phyloP scores from a whole-genome alignment of 2,888 invertebrate genomes.

The Pseudanteris insignis region DNA sequence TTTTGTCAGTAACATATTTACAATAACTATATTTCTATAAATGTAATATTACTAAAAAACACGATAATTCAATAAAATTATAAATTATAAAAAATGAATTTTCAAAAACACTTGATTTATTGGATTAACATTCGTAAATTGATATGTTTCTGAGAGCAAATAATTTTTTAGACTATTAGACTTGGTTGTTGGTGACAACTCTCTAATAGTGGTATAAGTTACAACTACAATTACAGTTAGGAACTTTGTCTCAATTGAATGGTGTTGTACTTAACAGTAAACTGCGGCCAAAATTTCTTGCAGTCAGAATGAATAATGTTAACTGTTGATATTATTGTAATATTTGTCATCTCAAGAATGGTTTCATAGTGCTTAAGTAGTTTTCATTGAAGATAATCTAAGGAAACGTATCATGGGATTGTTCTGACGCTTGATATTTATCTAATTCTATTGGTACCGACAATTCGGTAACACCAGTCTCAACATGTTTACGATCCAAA shows the following conservation, averaged over 20 bases:
- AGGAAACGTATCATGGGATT: constrained; percentile 1
- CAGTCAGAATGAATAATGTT: constrained; percentile 7
- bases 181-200: too few relatives aligned
- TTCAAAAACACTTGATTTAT: neutral
- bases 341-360: constrained; percentile 20
- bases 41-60: too few relatives aligned
- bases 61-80: too few relatives aligned
- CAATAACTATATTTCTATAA: too few relatives aligned
- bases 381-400: constrained; percentile 17
- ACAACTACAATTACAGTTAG: constrained; percentile 18
- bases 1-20: too few relatives aligned
- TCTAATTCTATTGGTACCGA: constrained; percentile 1
- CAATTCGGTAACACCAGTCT: too few relatives aligned
- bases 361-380: constrained; percentile 15
- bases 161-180: too few relatives aligned
- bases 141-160: neutral
- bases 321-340: constrained; percentile 29
- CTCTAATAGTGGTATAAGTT: too few relatives aligned
- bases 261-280: constrained; percentile 19
- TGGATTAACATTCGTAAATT: neutral
- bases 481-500: too few relatives aligned
- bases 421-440: constrained; percentile 9
- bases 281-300: constrained; percentile 24
- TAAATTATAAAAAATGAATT: too few relatives aligned
- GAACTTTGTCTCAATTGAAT: constrained; percentile 31